Evolutionary conservation across 1,140 invertebrate genomes (phyloP), one percentile per base, ranked within the genome.

Genomic region (Solenopsis invicta): DNA sequence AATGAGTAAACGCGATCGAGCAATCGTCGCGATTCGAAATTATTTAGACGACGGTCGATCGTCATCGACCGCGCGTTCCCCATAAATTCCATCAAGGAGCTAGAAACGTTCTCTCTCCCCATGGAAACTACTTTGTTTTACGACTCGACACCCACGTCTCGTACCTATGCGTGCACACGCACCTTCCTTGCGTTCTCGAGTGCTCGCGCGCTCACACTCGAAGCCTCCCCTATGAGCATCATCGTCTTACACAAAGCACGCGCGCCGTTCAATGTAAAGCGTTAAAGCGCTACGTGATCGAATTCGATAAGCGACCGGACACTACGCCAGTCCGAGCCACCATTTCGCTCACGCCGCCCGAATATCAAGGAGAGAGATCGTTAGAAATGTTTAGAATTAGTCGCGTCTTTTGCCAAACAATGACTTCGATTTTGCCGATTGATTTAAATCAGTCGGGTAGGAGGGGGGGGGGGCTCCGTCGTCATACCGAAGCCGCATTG

Each of bases 241-340:
- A 67, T 75, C 85, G 90, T 92, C 90, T 92, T 89, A 93, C 91
- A 89, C 89, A 91, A 88, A 93, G 92, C 92, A 93, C 92, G 92
- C 92, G 92, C 92, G 91, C 87, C 87, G 91, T 91, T 93, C 92
- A 92, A 93, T 93, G 92, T 93, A 92, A 93, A 92, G 91, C 91
- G 91, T 91, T 92, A 91, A 92, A 90, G 64, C 91, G 66, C 75
- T 93, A 93, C 92, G 92, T 93, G 92, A 93, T 92, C 91, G 91
- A 92, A 93, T 93, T 93, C 54, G 87, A 92, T 88, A 91, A 92
- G 69, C 76, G 90, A 91, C 91, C 91, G 89, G 88, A 92, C 89
- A 92, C 86, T 89, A 41, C 88, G 88, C 88, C 87, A 90, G 88
- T 91, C 85, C 85, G 74, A 92, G 92, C 91, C 91, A 92, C 91